phyloP scores from a whole-genome alignment of 2,888 invertebrate genomes.

The Serrognathus titanus region DNA sequence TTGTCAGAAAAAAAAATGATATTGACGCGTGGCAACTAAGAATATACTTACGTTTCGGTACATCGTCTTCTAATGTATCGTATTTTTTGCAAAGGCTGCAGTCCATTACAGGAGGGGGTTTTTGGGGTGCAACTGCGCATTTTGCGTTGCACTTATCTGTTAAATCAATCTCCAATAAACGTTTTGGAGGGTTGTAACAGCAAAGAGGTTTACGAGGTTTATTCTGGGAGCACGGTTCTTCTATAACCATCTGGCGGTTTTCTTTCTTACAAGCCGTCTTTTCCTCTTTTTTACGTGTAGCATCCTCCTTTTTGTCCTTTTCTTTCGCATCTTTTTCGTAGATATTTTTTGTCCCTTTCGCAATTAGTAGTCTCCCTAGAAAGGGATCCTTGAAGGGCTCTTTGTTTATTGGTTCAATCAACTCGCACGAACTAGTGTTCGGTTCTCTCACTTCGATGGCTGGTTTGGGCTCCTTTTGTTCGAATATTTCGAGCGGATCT shows the following conservation, averaged over 20 bases:
- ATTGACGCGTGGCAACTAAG: background rate
- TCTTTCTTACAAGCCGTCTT: background rate
- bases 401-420: background rate
- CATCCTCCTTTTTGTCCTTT: background rate
- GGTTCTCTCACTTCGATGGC: background rate
- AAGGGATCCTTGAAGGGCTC: background rate
- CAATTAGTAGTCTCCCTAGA: too few species aligned
- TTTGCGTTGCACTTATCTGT: background rate
- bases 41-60: constrained; percentile 10
- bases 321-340: background rate
- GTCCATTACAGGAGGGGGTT: background rate
- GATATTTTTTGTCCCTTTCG: background rate
- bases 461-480: background rate
- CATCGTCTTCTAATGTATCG: constrained; percentile 4
- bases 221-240: too few species aligned
- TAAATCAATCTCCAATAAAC: background rate
- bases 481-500: background rate
- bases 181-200: background rate
- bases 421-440: background rate
- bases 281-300: background rate
- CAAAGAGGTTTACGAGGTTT: too few species aligned
- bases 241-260: too few species aligned
- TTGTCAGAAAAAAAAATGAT: background rate
- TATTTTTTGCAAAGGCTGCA: constrained; percentile 12
- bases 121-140: background rate